phyloP scores from a whole-genome alignment of 2,888 invertebrate species.

The Achlya flavicornis region DNA sequence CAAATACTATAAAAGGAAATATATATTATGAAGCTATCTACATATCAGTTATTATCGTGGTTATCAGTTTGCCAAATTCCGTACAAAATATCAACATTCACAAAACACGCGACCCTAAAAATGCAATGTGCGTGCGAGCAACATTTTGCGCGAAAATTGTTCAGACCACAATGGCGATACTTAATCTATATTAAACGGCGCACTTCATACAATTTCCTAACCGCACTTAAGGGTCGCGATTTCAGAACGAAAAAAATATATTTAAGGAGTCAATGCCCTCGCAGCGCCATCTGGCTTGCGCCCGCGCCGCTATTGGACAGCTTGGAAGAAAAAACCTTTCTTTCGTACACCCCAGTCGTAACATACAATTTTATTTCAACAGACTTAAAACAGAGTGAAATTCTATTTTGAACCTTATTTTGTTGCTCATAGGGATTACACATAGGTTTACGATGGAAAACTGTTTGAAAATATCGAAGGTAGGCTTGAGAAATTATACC shows the following conservation, averaged over 20 bases:
- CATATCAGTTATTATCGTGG: neutral
- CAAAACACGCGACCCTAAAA: neutral
- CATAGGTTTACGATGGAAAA: neutral
- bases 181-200: constrained; percentile 64
- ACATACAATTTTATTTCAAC: constrained; percentile 35
- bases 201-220: constrained; percentile 56
- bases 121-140: constrained; percentile 14
- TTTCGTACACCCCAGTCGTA: constrained; percentile 58
- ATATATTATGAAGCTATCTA: too few relatives aligned
- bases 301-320: constrained; percentile 47
- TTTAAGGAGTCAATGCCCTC: constrained; percentile 77
- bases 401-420: constrained; percentile 30
- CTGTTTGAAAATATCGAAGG: neutral
- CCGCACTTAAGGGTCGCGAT: constrained; percentile 78
- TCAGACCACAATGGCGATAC: constrained; percentile 56
- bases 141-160: constrained; percentile 34
- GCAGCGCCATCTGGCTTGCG: constrained; percentile 71
- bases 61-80: neutral
- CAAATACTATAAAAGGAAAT: too few relatives aligned
- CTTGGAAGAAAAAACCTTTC: constrained; percentile 40
- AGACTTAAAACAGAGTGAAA: constrained; percentile 2
- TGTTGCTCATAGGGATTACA: constrained; percentile 4
- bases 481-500: neutral
- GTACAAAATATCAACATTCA: neutral
- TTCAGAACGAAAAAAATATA: constrained; percentile 55